phyloP scores from a whole-genome alignment of 2,113 vertebrate species.

The Rhagologus leucostigma region DNA sequence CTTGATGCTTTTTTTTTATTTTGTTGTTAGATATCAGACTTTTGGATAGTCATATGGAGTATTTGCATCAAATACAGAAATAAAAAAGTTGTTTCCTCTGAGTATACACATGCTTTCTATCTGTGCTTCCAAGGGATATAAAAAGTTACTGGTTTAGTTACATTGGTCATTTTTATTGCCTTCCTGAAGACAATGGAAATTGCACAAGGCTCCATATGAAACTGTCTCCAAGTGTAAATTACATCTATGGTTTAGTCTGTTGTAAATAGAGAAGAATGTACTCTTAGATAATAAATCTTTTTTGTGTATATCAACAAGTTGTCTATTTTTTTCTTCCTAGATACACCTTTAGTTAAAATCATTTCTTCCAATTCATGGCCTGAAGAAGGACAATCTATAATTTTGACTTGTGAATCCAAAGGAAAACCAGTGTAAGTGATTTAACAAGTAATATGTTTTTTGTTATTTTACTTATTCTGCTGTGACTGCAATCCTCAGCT shows the following conservation, averaged over 20 bases:
- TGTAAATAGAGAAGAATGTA: neutral
- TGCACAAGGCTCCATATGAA: neutral
- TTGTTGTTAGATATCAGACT: conserved; percentile 37
- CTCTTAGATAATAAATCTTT: conserved; percentile 9
- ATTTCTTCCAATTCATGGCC: conserved; percentile 87
- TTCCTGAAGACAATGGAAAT: neutral
- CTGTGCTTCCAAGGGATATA: neutral
- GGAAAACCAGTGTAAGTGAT: conserved; percentile 96
- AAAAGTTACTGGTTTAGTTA: conserved; percentile 7
- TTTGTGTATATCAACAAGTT: conserved; percentile 52
- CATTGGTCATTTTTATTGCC: conserved; percentile 6
- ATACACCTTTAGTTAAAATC: conserved; percentile 93
- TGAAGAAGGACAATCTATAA: conserved; percentile 94
- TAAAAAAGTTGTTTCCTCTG: neutral
- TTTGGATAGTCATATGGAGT: neutral
- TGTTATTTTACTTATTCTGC: conserved; percentile 49
- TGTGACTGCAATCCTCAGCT: conserved; percentile 54
- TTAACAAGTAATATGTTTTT: conserved; percentile 57
- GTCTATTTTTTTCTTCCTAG: conserved; percentile 72
- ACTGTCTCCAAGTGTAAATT: conserved; percentile 17
- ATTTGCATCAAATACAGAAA: neutral
- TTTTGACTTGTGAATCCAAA: conserved; percentile 94
- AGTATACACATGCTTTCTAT: neutral
- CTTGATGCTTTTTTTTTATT: neutral
- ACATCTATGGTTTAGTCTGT: neutral